phyloP scores from a whole-genome alignment of 1,140 invertebrate genomes.

The Drosophila subobscura region DNA sequence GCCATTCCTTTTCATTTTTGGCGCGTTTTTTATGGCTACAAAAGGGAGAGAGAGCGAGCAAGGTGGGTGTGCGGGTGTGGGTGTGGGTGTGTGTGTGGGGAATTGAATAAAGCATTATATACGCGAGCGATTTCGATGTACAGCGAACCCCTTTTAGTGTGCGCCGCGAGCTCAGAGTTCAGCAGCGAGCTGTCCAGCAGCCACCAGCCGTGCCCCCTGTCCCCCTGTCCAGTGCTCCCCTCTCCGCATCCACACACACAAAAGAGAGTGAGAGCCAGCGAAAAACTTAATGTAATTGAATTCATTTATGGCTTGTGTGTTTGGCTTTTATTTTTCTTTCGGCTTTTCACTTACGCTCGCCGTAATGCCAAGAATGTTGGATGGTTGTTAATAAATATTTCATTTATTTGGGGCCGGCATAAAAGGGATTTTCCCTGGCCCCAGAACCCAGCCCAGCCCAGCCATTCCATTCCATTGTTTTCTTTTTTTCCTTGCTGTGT shows the following conservation, averaged over 20 bases:
- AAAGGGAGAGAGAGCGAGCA: not conserved
- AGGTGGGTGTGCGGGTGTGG: slow-evolving; percentile 20
- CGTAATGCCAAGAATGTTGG: slow-evolving; percentile 75
- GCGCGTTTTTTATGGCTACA: slow-evolving; percentile 57
- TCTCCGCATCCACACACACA: slow-evolving; percentile 8
- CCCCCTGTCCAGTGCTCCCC: not conserved
- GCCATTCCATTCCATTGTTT: no score
- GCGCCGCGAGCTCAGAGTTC: slow-evolving; percentile 46
- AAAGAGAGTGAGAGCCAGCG: slow-evolving; percentile 37
- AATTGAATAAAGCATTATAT: slow-evolving; percentile 69
- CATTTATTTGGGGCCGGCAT: slow-evolving; percentile 68
- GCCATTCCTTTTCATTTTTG: slow-evolving; percentile 21
- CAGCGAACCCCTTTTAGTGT: slow-evolving; percentile 32
- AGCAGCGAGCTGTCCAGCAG: slow-evolving; percentile 9
- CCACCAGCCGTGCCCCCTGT: not conserved
- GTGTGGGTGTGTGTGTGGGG: slow-evolving; percentile 25
- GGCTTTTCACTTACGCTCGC: slow-evolving; percentile 65
- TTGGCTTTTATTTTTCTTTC: slow-evolving; percentile 60
- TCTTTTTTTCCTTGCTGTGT: no score
- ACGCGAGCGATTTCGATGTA: slow-evolving; percentile 50
- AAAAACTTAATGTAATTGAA: slow-evolving; percentile 81
- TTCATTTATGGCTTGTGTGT: slow-evolving; percentile 77
- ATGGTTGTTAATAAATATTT: slow-evolving; percentile 79
- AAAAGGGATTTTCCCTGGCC: slow-evolving; percentile 31
- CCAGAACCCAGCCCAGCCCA: no score